These are phyloP conservation scores for Elymnias hypermnestra DNA, from an alignment of 1,140 invertebrate genomes.

Conservation along the genomic window DNA sequence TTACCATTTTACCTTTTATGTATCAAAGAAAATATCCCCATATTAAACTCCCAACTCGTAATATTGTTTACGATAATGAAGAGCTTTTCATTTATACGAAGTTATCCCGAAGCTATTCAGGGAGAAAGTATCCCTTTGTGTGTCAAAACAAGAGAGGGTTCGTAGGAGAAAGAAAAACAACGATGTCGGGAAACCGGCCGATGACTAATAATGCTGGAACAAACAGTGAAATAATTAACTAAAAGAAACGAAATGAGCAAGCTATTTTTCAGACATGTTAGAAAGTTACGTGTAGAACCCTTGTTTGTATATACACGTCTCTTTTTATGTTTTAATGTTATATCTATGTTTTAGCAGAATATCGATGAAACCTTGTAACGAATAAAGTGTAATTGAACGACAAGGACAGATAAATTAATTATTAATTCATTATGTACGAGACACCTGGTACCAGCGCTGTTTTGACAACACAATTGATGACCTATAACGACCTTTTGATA, in stretches of 20 bases:
- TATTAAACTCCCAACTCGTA: too few species aligned
- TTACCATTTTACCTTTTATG: too few species aligned
- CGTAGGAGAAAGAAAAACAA: conserved; percentile 49
- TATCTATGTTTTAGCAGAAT: too few species aligned
- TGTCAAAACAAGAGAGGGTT: conserved; percentile 29
- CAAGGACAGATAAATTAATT: conserved; percentile 6
- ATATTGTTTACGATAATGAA: not conserved
- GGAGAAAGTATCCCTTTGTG: conserved; percentile 34
- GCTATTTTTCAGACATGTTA: too few species aligned
- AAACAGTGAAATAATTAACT: conserved; percentile 18
- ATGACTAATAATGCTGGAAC: conserved; percentile 36
- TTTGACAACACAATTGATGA: conserved; percentile 8
- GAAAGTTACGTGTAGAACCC: too few species aligned
- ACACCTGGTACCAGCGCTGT: conserved; percentile 1
- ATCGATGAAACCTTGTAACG: not conserved
- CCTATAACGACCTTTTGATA: conserved; percentile 1
- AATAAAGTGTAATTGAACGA: not conserved
- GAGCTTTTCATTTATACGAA: not conserved
- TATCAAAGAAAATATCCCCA: too few species aligned
- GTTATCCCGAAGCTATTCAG: conserved; percentile 8
- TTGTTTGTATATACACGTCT: too few species aligned
- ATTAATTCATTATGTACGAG: not conserved
- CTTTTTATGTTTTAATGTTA: too few species aligned
- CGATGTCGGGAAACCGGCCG: conserved; percentile 36
- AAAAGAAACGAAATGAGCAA: too few species aligned